A percentile compares a stretch with the other conserved stretches of the same genome.
Conservation (phyloP, 2,797 vertebrate genomes). For the Podarcis lilfordi region DNA sequence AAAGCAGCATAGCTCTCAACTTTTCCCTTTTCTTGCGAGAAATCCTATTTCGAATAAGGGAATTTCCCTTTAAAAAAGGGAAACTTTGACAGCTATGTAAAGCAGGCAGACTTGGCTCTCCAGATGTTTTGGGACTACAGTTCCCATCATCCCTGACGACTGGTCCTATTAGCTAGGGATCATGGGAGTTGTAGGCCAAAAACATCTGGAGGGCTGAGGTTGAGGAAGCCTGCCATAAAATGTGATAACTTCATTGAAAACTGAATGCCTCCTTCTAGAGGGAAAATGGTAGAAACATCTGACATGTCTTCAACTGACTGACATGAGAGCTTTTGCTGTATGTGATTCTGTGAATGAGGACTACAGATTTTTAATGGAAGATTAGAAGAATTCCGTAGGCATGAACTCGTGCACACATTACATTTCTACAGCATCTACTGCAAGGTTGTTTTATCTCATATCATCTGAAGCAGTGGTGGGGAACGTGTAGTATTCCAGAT, state of each 20-base stretch:
- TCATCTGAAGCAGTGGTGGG: too few species aligned
- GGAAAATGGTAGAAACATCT: rapidly evolving
- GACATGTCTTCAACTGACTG: rapidly evolving
- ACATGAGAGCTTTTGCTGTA: neutral
- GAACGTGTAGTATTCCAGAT: neutral
- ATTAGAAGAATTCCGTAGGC: neutral
- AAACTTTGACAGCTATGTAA: too few species aligned
- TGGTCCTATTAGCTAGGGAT: too few species aligned
- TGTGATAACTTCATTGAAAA: neutral
- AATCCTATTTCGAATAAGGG: too few species aligned
- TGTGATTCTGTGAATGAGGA: neutral
- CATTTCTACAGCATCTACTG: neutral
- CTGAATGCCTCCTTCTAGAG: neutral
- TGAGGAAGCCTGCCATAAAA: neutral
- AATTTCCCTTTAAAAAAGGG: too few species aligned
- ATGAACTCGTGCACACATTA: neutral
- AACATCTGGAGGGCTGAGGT: too few species aligned
- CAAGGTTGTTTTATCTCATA: neutral
- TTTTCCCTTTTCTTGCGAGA: too few species aligned
- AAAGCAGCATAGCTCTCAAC: too few species aligned
- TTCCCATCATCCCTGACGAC: too few species aligned
- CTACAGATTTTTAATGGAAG: neutral
- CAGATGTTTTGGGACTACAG: too few species aligned
- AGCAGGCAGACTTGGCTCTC: too few species aligned
- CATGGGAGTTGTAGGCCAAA: too few species aligned